Base-by-base conservation (phyloP, 2,888 invertebrate species). In the Dorcus hopei region DNA sequence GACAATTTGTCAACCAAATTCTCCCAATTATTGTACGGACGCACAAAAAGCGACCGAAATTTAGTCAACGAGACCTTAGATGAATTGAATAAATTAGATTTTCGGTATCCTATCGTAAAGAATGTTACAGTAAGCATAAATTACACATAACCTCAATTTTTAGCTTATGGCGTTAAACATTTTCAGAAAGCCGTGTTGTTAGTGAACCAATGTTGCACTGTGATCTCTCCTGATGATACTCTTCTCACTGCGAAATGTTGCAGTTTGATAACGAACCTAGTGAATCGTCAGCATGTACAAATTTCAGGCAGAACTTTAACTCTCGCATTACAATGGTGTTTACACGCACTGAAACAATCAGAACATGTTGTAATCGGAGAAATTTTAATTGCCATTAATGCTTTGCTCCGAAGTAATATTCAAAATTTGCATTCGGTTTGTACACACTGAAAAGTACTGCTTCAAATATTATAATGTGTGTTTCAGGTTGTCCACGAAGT, bases 1-100 rank as follows among this genome's bases (percentile, higher is more conserved):
- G 68, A 69, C 58, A 70, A 67, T 65, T 64, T 77, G 58, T 73
- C 72, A 39, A 59, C 69, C 57, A 75, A 73, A 74, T 75, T 77
- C 51, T 68, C 71, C 11, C 72, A 75, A 58, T 61, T 78, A 55
- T 61, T 73, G 9, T 72, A 71, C 60, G 69, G 69, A 40, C 67
- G 74, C 19, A 69, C 70, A 4, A 70, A 74, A 65, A 81, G 79
- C 53, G 81, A 82, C 65, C 80, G 80, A 69, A 72, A 74, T 40
- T 77, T 79, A 64, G 77, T 87, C 3, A 83, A 84, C 68, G 73
- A 76, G 43, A 73, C 83, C 11, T 78, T 89, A 49, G 85, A 85
- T 68, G 85, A 87, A 65, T 77, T 89, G 40, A 88, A 87, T 72
- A 79, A 82, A 0, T 76, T 87, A 50, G 85, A 88, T 66, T 88